Evolutionary conservation across 2,888 invertebrate genomes (phyloP), one percentile per base, ranked within the genome.

Genomic region (Drosophila pseudotakahashii): DNA sequence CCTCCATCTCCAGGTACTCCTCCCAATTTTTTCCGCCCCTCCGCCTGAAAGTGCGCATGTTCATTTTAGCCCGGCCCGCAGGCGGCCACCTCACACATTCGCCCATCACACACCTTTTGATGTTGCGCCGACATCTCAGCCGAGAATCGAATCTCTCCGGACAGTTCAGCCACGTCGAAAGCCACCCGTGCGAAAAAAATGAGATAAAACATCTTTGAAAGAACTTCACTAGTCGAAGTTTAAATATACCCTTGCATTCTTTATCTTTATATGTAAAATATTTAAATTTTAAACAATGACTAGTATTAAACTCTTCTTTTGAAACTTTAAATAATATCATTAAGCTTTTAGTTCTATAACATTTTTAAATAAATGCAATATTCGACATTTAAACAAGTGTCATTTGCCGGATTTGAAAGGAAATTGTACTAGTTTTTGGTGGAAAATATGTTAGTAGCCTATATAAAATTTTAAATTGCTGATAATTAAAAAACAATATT

Each of bases 171-270:
- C 48, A 58, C 36, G 37, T 52, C 64, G 60, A 61, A 70, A 70
- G 81, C 81, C 81, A 81, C 83, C 81, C 81, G 79, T 81, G 81
- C 81, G 81, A 81, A 81, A 81, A 81, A 76, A 62, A 32, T 62
- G 39, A 62, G 62, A 52, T 66, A 62, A 53, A 64, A 39, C 45
- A 13, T 26, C 16, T 16, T 1, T 11, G 10, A 26, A 26, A 11
- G 30, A 11, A 0, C 5, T 4, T 9, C 6, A 1, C 5, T 41
- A 45, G 58, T 6, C 62, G 58, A 62, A 14, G 5, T n/a, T 2
- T 0, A n/a, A 9, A 14, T 7, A 41, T 59, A 48, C 62, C 13
- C 62, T 62, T 13, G 9, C 7, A 16, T 30, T 30, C 7, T 30
- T 7, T 2, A 7, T 30, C 7, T 7, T 26, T 26, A 26, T 2